Base-by-base conservation (phyloP, 1,140 invertebrate genomes). In the Heliconius nattereri region DNA sequence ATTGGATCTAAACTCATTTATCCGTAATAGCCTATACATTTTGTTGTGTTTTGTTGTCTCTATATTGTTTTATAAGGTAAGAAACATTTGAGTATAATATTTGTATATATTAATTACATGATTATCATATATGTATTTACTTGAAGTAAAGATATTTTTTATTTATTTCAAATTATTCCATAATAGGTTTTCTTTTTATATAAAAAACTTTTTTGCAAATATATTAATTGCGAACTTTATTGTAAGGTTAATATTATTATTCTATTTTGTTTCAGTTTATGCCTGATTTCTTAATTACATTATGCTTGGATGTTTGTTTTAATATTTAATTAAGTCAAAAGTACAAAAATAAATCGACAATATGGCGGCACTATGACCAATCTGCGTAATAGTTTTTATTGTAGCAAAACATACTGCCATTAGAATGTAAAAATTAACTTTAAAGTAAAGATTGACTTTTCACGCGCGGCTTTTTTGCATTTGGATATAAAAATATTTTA, bases 1-100 rank as follows among this genome's bases (percentile, higher is more conserved):
- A 85, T 93, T 20, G 92, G 92, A 54, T 83, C 92, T 8, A 93
- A 89, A 75, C 78, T 93, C 20, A 78, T 94, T 1, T 92, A 92
- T 73, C 90, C 91, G 19, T 93, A 87, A 29, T 16, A 11, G 5
- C 26, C 26, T 66, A 7, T n/a, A 66, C 23, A 2, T 29, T 23
- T 60, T 57, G 32, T 35, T 35, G 32, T 57, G n/a, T 13, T 57
- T 23, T 23, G 11, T 11, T 40, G 9, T 9, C 40, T 45, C 40
- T 45, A 45, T 45, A 45, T 45, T 45, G 40, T 45, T 13, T 45
- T 45, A 2, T 57, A 57, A 23, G 54, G 20, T n/a, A 11, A 57
- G n/a, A 20, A 57, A 20, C 54, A 3, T 57, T 57, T 23, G 8
- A 57, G 54, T 23, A 9, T 57, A 57, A 57, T n/a, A 57, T 7